Conservation (phyloP, 1,140 invertebrate species). For the Augochlora pura region DNA sequence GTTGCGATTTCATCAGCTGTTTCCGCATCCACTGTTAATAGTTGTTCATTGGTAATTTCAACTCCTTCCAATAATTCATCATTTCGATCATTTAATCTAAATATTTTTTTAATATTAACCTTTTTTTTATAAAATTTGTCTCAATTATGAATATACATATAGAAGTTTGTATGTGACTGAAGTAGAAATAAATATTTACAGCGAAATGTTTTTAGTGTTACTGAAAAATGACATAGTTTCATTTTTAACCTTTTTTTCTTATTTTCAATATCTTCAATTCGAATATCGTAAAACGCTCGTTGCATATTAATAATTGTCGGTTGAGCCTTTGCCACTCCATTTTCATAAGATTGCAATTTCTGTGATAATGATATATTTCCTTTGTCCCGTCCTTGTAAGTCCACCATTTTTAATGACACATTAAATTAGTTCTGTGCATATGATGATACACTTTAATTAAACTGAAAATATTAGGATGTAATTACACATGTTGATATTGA, state of each 20-base stretch:
- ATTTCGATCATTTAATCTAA: slow-evolving; percentile 68
- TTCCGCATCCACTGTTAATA: slow-evolving; percentile 49
- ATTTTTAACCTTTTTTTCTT: slow-evolving; percentile 62
- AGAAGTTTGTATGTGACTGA: no score
- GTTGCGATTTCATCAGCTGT: slow-evolving; percentile 65
- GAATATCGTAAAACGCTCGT: slow-evolving; percentile 66
- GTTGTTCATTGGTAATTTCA: slow-evolving; percentile 26
- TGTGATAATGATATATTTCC: slow-evolving; percentile 65
- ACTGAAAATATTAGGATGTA: no score
- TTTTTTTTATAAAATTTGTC: background rate
- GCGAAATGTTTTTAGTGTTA: background rate
- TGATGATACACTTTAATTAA: no score
- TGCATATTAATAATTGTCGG: slow-evolving; percentile 68
- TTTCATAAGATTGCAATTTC: slow-evolving; percentile 60
- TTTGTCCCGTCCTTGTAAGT: slow-evolving; percentile 46
- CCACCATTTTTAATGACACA: slow-evolving; percentile 44
- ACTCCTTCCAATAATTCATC: slow-evolving; percentile 55
- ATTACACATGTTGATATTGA: no score
- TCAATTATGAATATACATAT: background rate
- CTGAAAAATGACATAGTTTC: slow-evolving; percentile 9
- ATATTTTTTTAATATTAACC: slow-evolving; percentile 26
- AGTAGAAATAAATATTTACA: background rate
- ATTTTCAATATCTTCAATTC: slow-evolving; percentile 61
- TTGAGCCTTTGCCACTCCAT: slow-evolving; percentile 35
- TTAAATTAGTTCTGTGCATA: background rate